Evolutionary conservation across 1,140 invertebrate species (phyloP).

Genomic region (Spodoptera frugiperda): DNA sequence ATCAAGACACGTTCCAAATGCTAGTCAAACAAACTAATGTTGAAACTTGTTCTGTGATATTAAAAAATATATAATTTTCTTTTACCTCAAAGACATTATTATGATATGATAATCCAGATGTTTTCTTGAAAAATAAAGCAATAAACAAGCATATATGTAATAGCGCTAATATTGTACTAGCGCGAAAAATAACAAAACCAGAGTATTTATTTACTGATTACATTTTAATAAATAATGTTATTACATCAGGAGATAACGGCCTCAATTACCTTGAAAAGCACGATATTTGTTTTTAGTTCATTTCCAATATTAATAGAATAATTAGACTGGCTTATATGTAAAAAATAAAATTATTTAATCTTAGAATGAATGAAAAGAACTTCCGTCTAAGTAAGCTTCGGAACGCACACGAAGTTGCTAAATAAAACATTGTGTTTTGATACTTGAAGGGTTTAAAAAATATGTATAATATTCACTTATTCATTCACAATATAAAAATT

Average conservation of each 20-base stretch:
- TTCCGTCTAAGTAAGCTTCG: too few relatives aligned
- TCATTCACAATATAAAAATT: too few relatives aligned
- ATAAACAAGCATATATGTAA: neutral
- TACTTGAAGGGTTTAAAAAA: too few relatives aligned
- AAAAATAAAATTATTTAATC: neutral
- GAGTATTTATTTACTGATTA: neutral
- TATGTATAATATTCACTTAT: too few relatives aligned
- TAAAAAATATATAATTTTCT: too few relatives aligned
- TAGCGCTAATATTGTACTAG: neutral
- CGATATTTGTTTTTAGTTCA: neutral
- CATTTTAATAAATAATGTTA: neutral
- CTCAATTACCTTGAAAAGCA: neutral
- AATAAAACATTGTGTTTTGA: too few relatives aligned
- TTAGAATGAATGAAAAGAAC: neutral
- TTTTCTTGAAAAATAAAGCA: neutral
- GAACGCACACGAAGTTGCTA: too few relatives aligned
- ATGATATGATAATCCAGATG: neutral
- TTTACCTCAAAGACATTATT: too few relatives aligned
- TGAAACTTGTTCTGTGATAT: too few relatives aligned
- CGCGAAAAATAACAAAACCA: neutral
- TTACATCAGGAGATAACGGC: neutral
- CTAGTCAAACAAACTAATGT: slow-evolving; percentile 54
- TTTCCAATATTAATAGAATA: too few relatives aligned
- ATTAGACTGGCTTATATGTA: neutral
- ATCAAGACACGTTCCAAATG: slow-evolving; percentile 54